phyloP scores from a whole-genome alignment of 1,140 invertebrate species.

The Bombyx mori region DNA sequence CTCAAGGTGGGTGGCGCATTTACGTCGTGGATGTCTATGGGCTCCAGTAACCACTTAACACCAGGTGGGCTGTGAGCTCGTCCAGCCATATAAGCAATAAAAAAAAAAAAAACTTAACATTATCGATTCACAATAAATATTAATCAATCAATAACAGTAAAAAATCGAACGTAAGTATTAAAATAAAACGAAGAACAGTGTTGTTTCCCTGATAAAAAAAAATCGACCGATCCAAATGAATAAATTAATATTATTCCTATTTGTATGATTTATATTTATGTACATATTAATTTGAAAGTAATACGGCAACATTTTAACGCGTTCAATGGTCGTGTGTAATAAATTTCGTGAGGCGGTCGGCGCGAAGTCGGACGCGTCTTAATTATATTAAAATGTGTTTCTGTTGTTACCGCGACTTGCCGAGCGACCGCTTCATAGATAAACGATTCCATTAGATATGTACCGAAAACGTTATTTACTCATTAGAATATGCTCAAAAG shows the following conservation, averaged over 20 bases:
- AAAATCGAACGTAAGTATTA: no score
- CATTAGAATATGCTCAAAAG: background rate
- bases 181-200: background rate
- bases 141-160: no score
- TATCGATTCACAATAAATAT: no score
- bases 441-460: background rate
- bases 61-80: no score
- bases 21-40: no score
- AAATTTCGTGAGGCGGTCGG: slow-evolving; percentile 8
- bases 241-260: slow-evolving; percentile 5
- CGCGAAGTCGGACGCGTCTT: slow-evolving; percentile 25
- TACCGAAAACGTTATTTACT: background rate
- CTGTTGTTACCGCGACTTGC: slow-evolving; percentile 17
- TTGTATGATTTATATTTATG: slow-evolving; percentile 9
- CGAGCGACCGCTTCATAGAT: slow-evolving; percentile 6
- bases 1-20: no score
- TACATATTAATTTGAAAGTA: slow-evolving; percentile 5
- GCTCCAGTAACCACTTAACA: no score
- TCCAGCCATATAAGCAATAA: no score
- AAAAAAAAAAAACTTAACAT: no score
- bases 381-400: slow-evolving; percentile 34
- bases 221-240: background rate
- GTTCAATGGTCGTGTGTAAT: slow-evolving; percentile 5
- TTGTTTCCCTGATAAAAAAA: background rate
- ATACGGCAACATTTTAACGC: slow-evolving; percentile 27